Conservation (phyloP, 2,888 invertebrate species). For the Ametastegia equiseti region DNA sequence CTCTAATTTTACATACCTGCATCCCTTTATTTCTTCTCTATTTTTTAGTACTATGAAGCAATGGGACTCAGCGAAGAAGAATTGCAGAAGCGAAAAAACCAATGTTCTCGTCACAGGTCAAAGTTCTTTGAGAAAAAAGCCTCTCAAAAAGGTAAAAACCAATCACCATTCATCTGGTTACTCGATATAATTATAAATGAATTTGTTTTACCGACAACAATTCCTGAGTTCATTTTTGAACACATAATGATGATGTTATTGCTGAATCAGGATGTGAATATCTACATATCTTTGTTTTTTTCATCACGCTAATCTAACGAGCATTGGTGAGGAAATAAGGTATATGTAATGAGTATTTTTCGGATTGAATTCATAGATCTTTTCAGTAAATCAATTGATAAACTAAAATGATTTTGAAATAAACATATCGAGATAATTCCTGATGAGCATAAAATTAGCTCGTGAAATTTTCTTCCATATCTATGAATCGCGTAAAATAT, state of each 20-base stretch:
- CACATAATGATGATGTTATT: not conserved
- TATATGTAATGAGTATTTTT: not conserved
- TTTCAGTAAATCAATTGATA: not conserved
- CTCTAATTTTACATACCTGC: too few species aligned
- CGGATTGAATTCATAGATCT: not conserved
- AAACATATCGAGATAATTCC: not conserved
- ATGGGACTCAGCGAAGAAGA: slow-evolving; percentile 71
- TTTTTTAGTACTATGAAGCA: slow-evolving; percentile 69
- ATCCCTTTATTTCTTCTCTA: not conserved
- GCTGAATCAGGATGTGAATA: too few species aligned
- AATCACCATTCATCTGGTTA: not conserved
- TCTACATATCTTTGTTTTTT: not conserved
- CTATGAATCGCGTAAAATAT: too few species aligned
- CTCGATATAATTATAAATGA: not conserved
- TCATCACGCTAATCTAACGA: not conserved
- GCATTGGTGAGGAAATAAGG: not conserved
- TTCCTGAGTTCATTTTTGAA: too few species aligned
- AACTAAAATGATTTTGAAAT: not conserved
- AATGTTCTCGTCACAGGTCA: slow-evolving; percentile 77
- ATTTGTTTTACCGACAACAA: too few species aligned
- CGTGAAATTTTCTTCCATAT: too few species aligned
- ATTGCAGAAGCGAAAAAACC: slow-evolving; percentile 72
- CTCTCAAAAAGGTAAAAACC: slow-evolving; percentile 72
- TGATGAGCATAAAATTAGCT: not conserved
- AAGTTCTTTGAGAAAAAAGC: slow-evolving; percentile 69